Evolutionary conservation across 1,140 invertebrate species (phyloP).

Genomic region (Hormaphis cornu): DNA sequence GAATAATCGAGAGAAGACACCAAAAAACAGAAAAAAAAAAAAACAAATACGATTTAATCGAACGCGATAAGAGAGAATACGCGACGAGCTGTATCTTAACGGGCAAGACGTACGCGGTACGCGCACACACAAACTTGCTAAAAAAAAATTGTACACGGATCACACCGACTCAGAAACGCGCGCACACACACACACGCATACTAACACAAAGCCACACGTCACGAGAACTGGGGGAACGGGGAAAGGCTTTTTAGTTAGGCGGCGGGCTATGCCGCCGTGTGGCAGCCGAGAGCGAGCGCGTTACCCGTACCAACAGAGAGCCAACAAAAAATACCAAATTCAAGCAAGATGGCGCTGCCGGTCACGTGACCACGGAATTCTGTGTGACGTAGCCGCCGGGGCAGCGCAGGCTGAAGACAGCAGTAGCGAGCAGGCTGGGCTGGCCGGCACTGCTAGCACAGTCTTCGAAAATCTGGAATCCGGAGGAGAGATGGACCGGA

Average conservation of each 20-base stretch:
- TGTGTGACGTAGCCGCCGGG: not conserved
- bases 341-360: constrained; percentile 31
- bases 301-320: constrained; percentile 27
- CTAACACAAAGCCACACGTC: constrained; percentile 26
- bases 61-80: not conserved
- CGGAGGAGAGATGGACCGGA: constrained; percentile 1
- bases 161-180: not conserved
- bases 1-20: not conserved
- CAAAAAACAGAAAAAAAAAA: not conserved
- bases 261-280: not conserved
- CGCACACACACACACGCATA: constrained; percentile 1
- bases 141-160: too few relatives aligned
- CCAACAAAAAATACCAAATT: constrained; percentile 31
- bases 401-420: constrained; percentile 8
- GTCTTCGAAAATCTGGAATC: not conserved
- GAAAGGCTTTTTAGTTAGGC: constrained; percentile 21
- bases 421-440: not conserved
- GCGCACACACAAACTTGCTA: not conserved
- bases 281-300: not conserved
- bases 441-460: not conserved
- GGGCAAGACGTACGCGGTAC: not conserved
- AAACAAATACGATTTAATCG: not conserved
- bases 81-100: not conserved
- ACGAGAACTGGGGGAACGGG: constrained; percentile 29
- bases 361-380: constrained; percentile 25